Evolutionary conservation across 30 jellyfish, hydroid and myxozoan genomes (phyloP), one percentile per base, ranked within the genome.

Genomic region (Hydra vulgaris): DNA sequence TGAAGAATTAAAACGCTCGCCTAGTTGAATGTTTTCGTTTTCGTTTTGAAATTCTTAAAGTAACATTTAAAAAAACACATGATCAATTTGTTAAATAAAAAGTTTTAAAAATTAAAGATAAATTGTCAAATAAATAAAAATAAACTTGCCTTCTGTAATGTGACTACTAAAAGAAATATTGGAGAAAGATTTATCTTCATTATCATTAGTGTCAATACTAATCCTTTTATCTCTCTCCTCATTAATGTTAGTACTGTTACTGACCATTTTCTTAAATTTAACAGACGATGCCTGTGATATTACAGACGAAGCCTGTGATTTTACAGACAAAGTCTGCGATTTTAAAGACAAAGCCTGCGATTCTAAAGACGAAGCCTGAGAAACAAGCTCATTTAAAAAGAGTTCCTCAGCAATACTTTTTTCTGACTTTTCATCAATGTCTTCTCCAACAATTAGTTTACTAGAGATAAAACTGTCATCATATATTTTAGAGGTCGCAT

Each of bases 1-100:
- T 0, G 97, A 90, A 24, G 95, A 85, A 53, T 81, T 77, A 8
- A 90, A 76, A 22, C 69, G 66, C 79, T 78, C 85, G 24, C 54
- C 85, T 21, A 40, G 20, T 40, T 54, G 79, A 18, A 53, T 54
- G 54, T 76, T 78, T 61, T 1, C 85, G 24, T 78, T 54, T 55
- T 24, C 83, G 16, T 4, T 71, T 17, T 66, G 56, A 22, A 71
- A 75, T 21, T 26, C 83, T 75, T 23, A 73, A 0, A 19, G 18
- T 25, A 73, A 73, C n/a, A n/a, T n/a, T n/a, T n/a, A n/a, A n/a
- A n/a, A n/a, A n/a, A n/a, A n/a, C n/a, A n/a, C n/a, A n/a, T n/a
- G n/a, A n/a, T n/a, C n/a, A n/a, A n/a, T n/a, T n/a, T n/a, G n/a
- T n/a, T n/a, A n/a, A n/a, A n/a, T n/a, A n/a, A n/a, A n/a, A n/a